Evolutionary conservation across 2,113 vertebrate species (phyloP).

Genomic region (Clarias gariepinus): DNA sequence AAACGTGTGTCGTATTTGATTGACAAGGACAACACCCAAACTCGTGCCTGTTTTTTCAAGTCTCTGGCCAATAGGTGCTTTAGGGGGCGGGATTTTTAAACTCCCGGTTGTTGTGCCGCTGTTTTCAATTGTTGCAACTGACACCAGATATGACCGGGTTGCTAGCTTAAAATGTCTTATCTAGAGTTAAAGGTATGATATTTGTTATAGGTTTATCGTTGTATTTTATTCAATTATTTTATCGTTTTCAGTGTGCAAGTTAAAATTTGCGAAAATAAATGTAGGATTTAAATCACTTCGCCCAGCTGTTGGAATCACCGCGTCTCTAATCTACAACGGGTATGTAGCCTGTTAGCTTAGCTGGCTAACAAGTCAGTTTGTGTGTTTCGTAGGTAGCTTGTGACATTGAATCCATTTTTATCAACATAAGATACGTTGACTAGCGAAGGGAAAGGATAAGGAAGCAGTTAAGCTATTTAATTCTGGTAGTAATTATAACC

Average conservation of each 20-base stretch:
- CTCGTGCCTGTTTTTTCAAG: not conserved
- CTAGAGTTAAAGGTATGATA: not conserved
- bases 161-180: not conserved
- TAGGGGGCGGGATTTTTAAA: constrained; percentile 65
- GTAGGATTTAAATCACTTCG: constrained; percentile 28
- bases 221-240: not conserved
- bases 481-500: not conserved
- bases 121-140: constrained; percentile 52
- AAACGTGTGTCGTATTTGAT: not conserved
- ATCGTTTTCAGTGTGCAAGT: not conserved
- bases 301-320: not conserved
- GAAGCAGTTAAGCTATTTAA: not conserved
- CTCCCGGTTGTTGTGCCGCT: constrained; percentile 75
- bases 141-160: not conserved
- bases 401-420: not conserved
- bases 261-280: not conserved
- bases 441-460: not conserved
- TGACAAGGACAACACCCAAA: constrained; percentile 29
- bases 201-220: not conserved
- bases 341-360: constrained; percentile 41
- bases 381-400: not conserved
- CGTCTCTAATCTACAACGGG: constrained; percentile 28
- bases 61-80: constrained; percentile 47
- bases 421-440: not conserved
- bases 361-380: not conserved